Percentiles rank a stretch among this genome's conserved stretches.
Evolutionary conservation across 2,888 invertebrate species (phyloP).

Genomic region (Urechis unicinctus): DNA sequence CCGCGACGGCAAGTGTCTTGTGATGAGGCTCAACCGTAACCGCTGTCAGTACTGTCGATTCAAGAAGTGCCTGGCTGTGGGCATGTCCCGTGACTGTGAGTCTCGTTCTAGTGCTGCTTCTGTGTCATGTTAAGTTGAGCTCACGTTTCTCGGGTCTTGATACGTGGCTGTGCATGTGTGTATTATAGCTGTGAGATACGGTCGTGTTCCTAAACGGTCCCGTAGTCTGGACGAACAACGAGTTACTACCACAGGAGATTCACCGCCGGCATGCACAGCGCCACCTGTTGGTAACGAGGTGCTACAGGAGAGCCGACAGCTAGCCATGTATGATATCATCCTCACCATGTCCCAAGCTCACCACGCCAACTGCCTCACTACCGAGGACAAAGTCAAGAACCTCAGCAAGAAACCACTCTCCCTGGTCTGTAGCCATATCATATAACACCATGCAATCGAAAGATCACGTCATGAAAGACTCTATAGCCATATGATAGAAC

Average conservation of each 20-base stretch:
- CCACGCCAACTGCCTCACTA: slow-evolving; percentile 79
- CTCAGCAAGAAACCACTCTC: slow-evolving; percentile 66
- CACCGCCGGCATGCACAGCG: not conserved
- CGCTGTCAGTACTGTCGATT: slow-evolving; percentile 48
- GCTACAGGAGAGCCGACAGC: slow-evolving; percentile 44
- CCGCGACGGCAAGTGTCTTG: slow-evolving; percentile 40
- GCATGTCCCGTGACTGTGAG: slow-evolving; percentile 45
- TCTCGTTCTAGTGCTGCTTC: not conserved
- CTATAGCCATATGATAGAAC: too few species aligned
- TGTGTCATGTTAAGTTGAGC: not conserved
- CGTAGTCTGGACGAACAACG: slow-evolving; percentile 65
- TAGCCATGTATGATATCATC: slow-evolving; percentile 73
- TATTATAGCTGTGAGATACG: slow-evolving; percentile 61
- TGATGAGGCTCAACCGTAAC: slow-evolving; percentile 43
- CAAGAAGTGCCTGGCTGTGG: slow-evolving; percentile 47
- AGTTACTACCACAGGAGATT: slow-evolving; percentile 31
- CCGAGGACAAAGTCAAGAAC: slow-evolving; percentile 66
- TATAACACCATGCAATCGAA: too few species aligned
- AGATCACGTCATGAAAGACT: too few species aligned
- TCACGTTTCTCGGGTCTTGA: not conserved
- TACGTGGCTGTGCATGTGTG: not conserved
- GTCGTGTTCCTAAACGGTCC: slow-evolving; percentile 88
- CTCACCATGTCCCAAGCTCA: slow-evolving; percentile 74
- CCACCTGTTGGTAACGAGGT: not conserved
- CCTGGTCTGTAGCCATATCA: slow-evolving; percentile 52